These are phyloP conservation scores for Arrhamphus sclerolepis DNA, from an alignment of 2,797 vertebrate genomes.

Conservation along the genomic window DNA sequence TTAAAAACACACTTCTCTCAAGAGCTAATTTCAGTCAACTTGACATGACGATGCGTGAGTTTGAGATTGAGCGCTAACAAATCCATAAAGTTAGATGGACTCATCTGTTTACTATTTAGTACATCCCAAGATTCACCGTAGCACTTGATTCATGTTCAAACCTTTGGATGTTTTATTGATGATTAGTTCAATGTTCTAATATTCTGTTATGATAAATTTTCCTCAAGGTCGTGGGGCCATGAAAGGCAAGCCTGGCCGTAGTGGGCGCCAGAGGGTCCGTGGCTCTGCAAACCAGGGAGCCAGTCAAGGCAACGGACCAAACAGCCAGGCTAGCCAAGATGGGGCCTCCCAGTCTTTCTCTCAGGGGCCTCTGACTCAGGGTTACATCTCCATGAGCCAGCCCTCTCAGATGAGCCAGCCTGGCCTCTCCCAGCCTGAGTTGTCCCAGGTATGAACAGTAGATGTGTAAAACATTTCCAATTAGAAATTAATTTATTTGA, in stretches of 20 bases:
- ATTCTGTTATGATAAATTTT: too few species aligned
- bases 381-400: slow-evolving; percentile 99
- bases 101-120: too few species aligned
- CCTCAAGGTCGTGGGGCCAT: slow-evolving; percentile 89
- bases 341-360: slow-evolving; percentile 97
- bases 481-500: not conserved
- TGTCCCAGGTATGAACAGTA: slow-evolving; percentile 88
- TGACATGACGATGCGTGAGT: too few species aligned
- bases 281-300: slow-evolving; percentile 87
- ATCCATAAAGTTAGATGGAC: too few species aligned
- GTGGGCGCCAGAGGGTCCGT: slow-evolving; percentile 91
- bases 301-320: slow-evolving; percentile 87
- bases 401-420: slow-evolving; percentile 99
- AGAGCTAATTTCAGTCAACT: too few species aligned
- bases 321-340: slow-evolving; percentile 94
- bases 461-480: not conserved
- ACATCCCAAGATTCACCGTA: too few species aligned
- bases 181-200: too few species aligned
- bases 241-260: slow-evolving; percentile 91
- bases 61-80: too few species aligned
- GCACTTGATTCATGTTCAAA: too few species aligned
- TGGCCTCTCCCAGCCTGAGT: slow-evolving; percentile 95
- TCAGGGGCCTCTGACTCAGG: slow-evolving; percentile 97
- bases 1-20: too few species aligned
- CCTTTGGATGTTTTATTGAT: too few species aligned